phyloP scores from a whole-genome alignment of 2,797 vertebrate genomes.

The Poecilia velifera region DNA sequence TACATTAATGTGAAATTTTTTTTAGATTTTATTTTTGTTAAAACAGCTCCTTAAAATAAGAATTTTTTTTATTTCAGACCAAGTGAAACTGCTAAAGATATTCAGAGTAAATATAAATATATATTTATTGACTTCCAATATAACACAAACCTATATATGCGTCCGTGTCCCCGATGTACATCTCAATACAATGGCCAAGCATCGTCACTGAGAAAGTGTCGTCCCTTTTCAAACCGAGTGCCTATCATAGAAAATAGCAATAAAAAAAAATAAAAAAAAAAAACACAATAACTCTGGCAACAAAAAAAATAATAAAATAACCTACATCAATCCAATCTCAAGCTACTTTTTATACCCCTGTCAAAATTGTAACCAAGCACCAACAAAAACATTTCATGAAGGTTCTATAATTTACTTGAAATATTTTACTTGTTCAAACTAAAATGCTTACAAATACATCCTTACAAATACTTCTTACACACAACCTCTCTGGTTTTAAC shows the following conservation, averaged over 20 bases:
- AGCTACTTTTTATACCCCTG: background rate
- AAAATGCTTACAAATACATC: background rate
- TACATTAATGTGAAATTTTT: background rate
- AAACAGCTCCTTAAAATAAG: background rate
- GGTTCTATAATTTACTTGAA: background rate
- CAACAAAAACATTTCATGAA: background rate
- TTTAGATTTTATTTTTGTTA: background rate
- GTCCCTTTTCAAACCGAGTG: conserved; percentile 95
- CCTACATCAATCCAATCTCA: background rate
- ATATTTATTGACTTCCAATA: background rate
- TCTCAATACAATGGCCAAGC: conserved; percentile 99
- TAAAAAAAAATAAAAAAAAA: background rate
- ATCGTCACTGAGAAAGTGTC: conserved; percentile 99
- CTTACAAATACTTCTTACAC: background rate
- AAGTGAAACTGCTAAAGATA: background rate
- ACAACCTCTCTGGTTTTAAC: background rate
- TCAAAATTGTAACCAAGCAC: background rate
- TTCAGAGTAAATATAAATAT: background rate
- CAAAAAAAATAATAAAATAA: background rate
- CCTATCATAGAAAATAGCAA: conserved; percentile 75
- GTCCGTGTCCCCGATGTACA: conserved; percentile 98
- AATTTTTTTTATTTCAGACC: background rate
- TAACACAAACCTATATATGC: conserved; percentile 89
- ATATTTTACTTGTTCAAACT: background rate
- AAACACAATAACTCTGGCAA: background rate